A percentile compares a stretch with the other conserved stretches of the same genome.
These are phyloP conservation scores for Neolamprologus brichardi DNA, from an alignment of 2,113 vertebrate species.

Conservation along the genomic window DNA sequence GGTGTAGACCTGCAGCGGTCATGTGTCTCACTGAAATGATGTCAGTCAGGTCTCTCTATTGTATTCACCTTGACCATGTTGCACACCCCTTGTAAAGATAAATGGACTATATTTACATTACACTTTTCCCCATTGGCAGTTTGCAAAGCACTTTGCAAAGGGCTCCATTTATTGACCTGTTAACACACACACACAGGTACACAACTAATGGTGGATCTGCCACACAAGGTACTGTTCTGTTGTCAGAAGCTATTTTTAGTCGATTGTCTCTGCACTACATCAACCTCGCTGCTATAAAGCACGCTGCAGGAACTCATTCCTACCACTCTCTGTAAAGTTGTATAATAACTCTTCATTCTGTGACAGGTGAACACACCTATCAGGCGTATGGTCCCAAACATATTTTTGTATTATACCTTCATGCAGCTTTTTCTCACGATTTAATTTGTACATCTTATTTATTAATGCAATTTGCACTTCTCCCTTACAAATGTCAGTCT, in stretches of 20 bases:
- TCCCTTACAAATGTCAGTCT: background rate
- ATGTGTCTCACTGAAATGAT: background rate
- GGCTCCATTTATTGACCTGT: background rate
- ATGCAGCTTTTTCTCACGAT: rapidly evolving
- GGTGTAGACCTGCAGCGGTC: background rate
- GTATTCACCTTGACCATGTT: background rate
- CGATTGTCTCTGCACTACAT: rapidly evolving
- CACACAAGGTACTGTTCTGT: background rate
- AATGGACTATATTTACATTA: background rate
- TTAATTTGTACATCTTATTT: background rate
- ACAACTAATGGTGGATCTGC: background rate
- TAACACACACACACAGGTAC: background rate
- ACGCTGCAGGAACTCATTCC: background rate
- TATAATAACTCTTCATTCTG: background rate
- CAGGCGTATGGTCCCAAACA: background rate
- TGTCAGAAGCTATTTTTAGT: background rate
- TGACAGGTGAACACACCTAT: rapidly evolving
- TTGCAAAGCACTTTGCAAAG: background rate
- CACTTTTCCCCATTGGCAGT: background rate
- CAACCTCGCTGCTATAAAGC: rapidly evolving
- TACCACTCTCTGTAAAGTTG: background rate
- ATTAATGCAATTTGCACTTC: background rate
- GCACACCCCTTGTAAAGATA: background rate
- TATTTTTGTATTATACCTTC: background rate
- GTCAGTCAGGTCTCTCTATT: background rate